These are phyloP conservation scores for Asbolus verrucosus DNA, from an alignment of 1,140 invertebrate species.

Conservation along the genomic window DNA sequence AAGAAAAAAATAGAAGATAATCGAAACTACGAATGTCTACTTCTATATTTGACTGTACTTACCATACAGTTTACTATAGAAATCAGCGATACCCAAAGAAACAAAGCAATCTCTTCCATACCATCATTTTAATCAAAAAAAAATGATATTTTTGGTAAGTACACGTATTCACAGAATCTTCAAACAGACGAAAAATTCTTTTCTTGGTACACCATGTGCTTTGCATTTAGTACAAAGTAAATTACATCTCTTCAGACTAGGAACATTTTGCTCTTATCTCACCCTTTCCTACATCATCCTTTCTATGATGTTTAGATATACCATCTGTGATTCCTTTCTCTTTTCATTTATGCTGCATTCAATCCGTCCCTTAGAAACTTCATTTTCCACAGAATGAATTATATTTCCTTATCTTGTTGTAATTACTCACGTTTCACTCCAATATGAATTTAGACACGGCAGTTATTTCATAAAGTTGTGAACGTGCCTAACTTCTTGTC, in stretches of 20 bases:
- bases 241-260: neutral
- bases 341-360: slow-evolving; percentile 31
- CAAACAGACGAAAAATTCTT: too few species aligned
- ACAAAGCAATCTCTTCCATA: too few species aligned
- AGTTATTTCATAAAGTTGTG: slow-evolving; percentile 1
- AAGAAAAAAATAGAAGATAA: too few species aligned
- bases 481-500: slow-evolving; percentile 7
- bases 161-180: too few species aligned
- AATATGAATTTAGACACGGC: neutral
- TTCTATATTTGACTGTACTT: too few species aligned
- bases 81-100: too few species aligned
- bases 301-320: slow-evolving; percentile 7
- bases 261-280: slow-evolving; percentile 4
- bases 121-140: too few species aligned
- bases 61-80: too few species aligned
- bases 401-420: slow-evolving; percentile 25
- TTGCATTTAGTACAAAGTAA: too few species aligned
- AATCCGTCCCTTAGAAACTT: slow-evolving; percentile 30
- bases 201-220: too few species aligned
- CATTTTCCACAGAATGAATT: slow-evolving; percentile 31
- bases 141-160: too few species aligned
- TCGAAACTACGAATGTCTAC: too few species aligned
- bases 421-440: slow-evolving; percentile 23
- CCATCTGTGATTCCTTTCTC: slow-evolving; percentile 26
- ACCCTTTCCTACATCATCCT: neutral